Evolutionary conservation across 2,797 vertebrate species (phyloP).

Genomic region (Oreortyx pictus): DNA sequence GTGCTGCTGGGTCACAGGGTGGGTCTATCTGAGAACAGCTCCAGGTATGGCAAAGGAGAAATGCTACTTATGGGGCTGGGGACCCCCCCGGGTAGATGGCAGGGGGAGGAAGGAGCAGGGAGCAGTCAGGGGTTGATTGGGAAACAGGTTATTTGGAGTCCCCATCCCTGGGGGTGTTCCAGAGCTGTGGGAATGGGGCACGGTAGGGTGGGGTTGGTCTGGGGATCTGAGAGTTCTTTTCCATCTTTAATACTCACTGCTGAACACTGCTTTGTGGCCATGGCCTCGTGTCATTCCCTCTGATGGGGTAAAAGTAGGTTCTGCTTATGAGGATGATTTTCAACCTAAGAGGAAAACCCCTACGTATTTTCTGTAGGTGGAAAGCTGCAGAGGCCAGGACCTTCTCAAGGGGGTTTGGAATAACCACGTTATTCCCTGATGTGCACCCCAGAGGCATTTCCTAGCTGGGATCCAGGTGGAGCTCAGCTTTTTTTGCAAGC

Average conservation of each 20-base stretch:
- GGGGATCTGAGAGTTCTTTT: too few relatives aligned
- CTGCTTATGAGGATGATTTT: not conserved
- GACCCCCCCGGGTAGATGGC: not conserved
- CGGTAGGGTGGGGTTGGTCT: too few relatives aligned
- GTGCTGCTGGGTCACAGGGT: fast-evolving
- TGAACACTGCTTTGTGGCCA: not conserved
- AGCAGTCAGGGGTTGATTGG: too few relatives aligned
- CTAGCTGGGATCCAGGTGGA: not conserved
- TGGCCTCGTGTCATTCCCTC: not conserved
- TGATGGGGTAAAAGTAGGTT: not conserved
- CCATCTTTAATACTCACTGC: too few relatives aligned
- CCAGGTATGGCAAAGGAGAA: not conserved
- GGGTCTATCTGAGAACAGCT: too few relatives aligned
- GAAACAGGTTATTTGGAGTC: too few relatives aligned
- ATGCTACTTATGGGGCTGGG: not conserved
- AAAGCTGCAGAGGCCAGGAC: not conserved
- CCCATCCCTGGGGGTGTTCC: too few relatives aligned
- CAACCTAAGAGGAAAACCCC: not conserved
- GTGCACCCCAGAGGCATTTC: not conserved
- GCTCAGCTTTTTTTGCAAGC: not conserved
- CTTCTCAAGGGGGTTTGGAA: not conserved
- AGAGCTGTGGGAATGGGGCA: too few relatives aligned
- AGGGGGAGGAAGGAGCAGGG: not conserved
- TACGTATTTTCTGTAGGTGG: not conserved
- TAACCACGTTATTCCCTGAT: not conserved